Evolutionary conservation across 2,888 invertebrate genomes (phyloP).

Genomic region (Mimumesa dahlbomi): DNA sequence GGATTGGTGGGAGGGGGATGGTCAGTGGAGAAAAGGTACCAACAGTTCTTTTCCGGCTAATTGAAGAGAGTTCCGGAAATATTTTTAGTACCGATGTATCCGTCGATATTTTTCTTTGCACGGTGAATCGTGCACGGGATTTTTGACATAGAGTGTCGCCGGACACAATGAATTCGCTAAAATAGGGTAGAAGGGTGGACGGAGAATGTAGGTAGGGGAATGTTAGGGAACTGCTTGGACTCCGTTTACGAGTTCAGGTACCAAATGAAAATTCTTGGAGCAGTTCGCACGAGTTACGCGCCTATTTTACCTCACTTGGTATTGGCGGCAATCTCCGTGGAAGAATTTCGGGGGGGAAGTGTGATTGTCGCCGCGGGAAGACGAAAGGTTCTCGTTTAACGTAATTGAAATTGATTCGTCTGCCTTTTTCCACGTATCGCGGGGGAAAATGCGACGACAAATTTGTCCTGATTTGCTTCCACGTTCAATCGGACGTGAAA

Average conservation of each 20-base stretch:
- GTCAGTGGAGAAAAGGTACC: conserved; percentile 6
- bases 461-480: conserved; percentile 4
- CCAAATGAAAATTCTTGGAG: conserved; percentile 54
- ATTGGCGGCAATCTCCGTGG: conserved; percentile 27
- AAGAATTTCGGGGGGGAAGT: conserved; percentile 30
- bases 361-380: conserved; percentile 22
- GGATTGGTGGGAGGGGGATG: too few relatives aligned
- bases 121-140: not conserved
- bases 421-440: not conserved
- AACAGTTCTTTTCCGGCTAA: conserved; percentile 37
- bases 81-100: conserved; percentile 25
- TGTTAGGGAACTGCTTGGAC: conserved; percentile 8
- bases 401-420: conserved; percentile 28
- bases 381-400: conserved; percentile 13
- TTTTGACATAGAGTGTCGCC: conserved; percentile 11
- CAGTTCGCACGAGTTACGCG: conserved; percentile 35
- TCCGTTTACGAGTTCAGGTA: conserved; percentile 35
- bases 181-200: not conserved
- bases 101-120: not conserved
- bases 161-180: not conserved
- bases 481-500: not conserved
- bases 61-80: conserved; percentile 24
- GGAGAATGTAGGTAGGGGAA: not conserved
- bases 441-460: not conserved
- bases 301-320: conserved; percentile 15